A percentile compares a stretch with the other conserved stretches of the same genome.
These are phyloP conservation scores for Dipodomys ordii DNA, from an alignment of 2,113 vertebrate genomes.

Conservation along the genomic window DNA sequence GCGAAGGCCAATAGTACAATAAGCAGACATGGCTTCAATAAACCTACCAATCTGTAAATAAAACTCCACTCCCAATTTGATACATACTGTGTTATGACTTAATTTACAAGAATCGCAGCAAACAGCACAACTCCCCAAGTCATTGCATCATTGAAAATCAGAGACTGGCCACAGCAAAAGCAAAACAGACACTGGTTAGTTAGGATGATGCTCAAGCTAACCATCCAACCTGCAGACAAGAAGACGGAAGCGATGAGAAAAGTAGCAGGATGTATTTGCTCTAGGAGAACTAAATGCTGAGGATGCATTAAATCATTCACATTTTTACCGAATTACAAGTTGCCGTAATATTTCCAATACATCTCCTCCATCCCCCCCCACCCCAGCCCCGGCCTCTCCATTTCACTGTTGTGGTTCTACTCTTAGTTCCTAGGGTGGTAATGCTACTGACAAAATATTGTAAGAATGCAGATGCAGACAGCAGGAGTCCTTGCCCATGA, in stretches of 20 bases:
- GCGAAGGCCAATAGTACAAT: conserved; percentile 4
- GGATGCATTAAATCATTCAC: background rate
- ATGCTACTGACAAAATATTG: background rate
- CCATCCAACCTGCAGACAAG: background rate
- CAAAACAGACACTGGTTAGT: background rate
- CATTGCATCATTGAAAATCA: background rate
- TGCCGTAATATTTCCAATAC: background rate
- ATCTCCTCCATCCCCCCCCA: background rate
- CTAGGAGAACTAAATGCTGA: background rate
- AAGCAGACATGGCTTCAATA: conserved; percentile 23
- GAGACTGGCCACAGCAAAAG: conserved; percentile 21
- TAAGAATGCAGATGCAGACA: background rate
- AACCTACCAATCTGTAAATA: conserved; percentile 25
- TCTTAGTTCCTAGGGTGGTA: background rate
- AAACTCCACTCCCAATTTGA: conserved; percentile 1
- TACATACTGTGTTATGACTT: background rate
- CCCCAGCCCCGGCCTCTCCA: background rate
- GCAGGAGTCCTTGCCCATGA: background rate
- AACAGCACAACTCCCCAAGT: background rate
- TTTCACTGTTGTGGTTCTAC: background rate
- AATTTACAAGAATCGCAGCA: conserved; percentile 1
- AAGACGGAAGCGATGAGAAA: conserved; percentile 20
- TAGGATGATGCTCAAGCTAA: background rate
- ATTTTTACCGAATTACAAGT: background rate
- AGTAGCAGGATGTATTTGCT: conserved; percentile 25